phyloP scores from a whole-genome alignment of 2,888 invertebrate species.

The Tetranychus truncatus region DNA sequence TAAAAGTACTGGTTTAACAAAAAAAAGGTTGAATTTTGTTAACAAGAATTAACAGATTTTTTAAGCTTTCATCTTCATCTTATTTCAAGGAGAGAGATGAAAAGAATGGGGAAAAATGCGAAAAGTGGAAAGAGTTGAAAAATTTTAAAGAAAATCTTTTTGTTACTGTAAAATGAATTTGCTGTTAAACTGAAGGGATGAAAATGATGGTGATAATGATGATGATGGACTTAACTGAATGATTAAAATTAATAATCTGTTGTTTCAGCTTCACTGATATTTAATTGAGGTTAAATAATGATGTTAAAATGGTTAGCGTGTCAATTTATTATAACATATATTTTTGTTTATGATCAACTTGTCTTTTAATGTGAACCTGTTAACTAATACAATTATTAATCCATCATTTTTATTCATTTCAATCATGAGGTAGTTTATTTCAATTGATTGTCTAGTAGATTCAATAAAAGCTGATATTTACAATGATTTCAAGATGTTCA shows the following conservation, averaged over 20 bases:
- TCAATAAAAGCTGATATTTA: background rate
- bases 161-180: no score
- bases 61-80: background rate
- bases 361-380: background rate
- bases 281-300: background rate
- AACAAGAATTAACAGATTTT: background rate
- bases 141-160: no score
- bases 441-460: background rate
- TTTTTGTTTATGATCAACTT: background rate
- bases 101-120: background rate
- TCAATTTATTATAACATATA: background rate
- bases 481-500: background rate
- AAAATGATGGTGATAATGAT: background rate
- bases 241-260: background rate
- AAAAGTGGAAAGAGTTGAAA: no score
- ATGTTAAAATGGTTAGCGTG: background rate
- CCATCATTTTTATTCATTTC: background rate
- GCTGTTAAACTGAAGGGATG: background rate
- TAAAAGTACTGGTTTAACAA: background rate
- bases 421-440: background rate
- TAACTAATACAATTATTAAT: background rate
- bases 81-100: background rate
- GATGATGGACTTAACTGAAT: background rate
- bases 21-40: background rate
- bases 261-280: background rate